Evolutionary conservation across 1,140 invertebrate species (phyloP), one percentile per base, ranked within the genome.

Genomic region (Cydia pomonella): DNA sequence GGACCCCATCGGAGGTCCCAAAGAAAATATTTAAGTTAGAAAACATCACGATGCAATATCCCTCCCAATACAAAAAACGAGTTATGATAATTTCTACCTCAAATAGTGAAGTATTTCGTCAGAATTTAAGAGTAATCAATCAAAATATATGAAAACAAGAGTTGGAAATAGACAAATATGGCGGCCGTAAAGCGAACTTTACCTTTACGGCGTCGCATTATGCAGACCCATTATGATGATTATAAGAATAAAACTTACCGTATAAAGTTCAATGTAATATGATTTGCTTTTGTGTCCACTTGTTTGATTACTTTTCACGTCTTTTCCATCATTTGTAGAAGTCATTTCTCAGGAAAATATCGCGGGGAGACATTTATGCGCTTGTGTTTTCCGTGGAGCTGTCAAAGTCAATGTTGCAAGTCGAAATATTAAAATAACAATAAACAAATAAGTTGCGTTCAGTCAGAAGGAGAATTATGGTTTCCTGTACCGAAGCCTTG

Each of bases 251-350:
- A 83, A 78, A 86, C 92, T 89, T 80, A 93, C 92, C 91, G 92
- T 92, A 77, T 91, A 92, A 89, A 91, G 87, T 82, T 92, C 92
- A 87, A 92, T 92, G 83, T 87, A 90, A 90, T 91, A 90, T 84
- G 85, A 77, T 87, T 92, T 92, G 88, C 87, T 86, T 86, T 89
- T 93, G 81, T 80, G 86, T 83, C 85, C 87, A 87, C 85, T 87
- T 80, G 82, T 87, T 88, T 87, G 87, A 85, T 84, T 87, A 93
- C 85, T 92, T 92, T 92, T 93, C 86, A 93, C 89, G 82, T 93
- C 90, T 92, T 93, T 93, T 91, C 88, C 89, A 89, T 93, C 89
- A 93, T 93, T 92, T 92, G 89, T 93, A 88, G 92, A 93, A 93
- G 90, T 93, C 92, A 93, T 93, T 92, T 92, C 92, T 93, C 86